Evolutionary conservation across 2,888 invertebrate genomes (phyloP), one percentile per base, ranked within the genome.

Genomic region (Ischnus inquisitorius): DNA sequence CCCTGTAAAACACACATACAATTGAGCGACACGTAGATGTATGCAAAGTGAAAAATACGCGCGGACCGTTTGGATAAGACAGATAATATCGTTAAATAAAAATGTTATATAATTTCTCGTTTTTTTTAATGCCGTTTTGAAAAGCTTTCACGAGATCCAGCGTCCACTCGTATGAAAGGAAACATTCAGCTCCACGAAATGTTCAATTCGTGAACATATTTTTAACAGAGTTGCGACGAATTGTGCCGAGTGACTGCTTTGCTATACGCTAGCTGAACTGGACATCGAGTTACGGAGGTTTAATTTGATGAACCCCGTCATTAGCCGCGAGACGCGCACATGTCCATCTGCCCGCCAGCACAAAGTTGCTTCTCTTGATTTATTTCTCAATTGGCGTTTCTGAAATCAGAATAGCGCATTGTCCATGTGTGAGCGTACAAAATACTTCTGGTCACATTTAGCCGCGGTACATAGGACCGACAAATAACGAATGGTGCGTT

Each of bases 401-500:
- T 10, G 3, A 54, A 54, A 54, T 54, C 54, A 54, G 19, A 54
- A 54, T 19, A 10, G 22, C 54, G 19, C 8, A 54, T 19, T 54
- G 16, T 19, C 16, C 5, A 10, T 54, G 22, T 16, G 48, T 54
- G 19, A 54, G 16, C 54, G 54, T 3, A 22, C 10, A 22, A 10
- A 12, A 22, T 3, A 54, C 54, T 54, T 22, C 54, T 8, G 54
- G 22, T 8, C 8, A 34, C 34, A 34, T 16, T 54, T 10, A 22
- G 10, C 19, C 2, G 19, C 10, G 54, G 19, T 22, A 22, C 19
- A 8, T 54, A n/a, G n/a, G 10, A 43, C 57, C 19, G 54, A 57
- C 57, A 72, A 57, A 72, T 43, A 60, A 72, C 57, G 54, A n/a
- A 54, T n/a, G n/a, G 10, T 41, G 14, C 57, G 57, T 28, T 41